Conservation (phyloP, 1,140 invertebrate species). For the Galendromus occidentalis region DNA sequence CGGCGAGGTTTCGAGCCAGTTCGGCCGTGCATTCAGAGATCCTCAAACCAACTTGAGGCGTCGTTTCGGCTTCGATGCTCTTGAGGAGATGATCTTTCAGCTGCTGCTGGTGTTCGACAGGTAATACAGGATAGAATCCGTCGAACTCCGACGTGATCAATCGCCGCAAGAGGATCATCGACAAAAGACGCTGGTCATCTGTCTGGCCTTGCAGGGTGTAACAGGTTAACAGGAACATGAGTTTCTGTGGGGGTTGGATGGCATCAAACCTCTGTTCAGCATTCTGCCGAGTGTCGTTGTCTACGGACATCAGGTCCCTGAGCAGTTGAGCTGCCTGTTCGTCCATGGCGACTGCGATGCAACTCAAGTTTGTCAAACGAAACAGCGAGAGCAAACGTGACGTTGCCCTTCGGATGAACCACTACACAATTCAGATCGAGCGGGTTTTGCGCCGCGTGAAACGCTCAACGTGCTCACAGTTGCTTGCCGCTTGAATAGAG, state of each 20-base stretch:
- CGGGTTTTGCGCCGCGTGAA: neutral
- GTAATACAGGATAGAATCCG: constrained; percentile 62
- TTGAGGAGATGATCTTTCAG: constrained; percentile 66
- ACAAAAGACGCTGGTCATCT: constrained; percentile 47
- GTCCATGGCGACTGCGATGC: constrained; percentile 9
- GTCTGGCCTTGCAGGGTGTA: constrained; percentile 34
- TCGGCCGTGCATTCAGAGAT: constrained; percentile 85
- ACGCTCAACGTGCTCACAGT: constrained; percentile 7
- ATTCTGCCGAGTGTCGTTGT: constrained; percentile 1
- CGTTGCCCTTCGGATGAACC: too few relatives aligned
- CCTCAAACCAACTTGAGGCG: constrained; percentile 55
- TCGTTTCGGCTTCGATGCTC: constrained; percentile 55
- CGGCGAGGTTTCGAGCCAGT: constrained; percentile 73
- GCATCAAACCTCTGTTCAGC: neutral
- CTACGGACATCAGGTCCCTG: neutral
- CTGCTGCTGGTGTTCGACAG: constrained; percentile 53
- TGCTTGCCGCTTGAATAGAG: constrained; percentile 9
- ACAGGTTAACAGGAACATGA: neutral
- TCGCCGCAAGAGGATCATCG: constrained; percentile 51
- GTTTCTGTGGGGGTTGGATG: constrained; percentile 5
- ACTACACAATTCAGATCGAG: too few relatives aligned
- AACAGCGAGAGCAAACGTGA: too few relatives aligned
- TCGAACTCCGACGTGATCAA: constrained; percentile 70
- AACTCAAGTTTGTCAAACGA: too few relatives aligned
- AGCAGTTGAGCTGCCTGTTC: neutral